Evolutionary conservation across 2,113 vertebrate species (phyloP).

Genomic region (Callithrix jacchus): DNA sequence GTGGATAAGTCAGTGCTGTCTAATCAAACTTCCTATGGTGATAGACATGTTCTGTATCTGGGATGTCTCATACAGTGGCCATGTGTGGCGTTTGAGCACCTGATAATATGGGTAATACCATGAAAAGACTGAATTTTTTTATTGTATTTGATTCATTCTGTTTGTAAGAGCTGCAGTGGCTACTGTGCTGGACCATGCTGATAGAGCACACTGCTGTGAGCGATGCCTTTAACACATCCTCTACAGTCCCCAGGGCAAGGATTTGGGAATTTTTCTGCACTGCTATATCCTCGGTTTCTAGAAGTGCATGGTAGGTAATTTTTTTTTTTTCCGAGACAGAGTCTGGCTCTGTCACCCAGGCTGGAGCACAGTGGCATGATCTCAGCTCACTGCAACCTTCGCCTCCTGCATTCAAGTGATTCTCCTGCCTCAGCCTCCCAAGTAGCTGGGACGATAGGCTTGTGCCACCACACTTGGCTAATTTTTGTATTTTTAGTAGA

Average conservation of each 20-base stretch:
- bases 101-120: background rate
- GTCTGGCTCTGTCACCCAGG: too few species aligned
- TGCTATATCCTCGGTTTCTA: background rate
- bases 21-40: background rate
- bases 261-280: background rate
- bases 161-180: background rate
- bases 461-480: too few species aligned
- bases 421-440: too few species aligned
- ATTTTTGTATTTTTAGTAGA: too few species aligned
- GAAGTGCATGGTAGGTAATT: background rate
- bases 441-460: too few species aligned
- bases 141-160: background rate
- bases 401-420: too few species aligned
- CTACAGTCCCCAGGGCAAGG: rapidly evolving
- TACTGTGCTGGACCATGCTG: rapidly evolving
- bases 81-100: rapidly evolving
- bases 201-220: background rate
- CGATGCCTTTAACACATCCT: rapidly evolving
- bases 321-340: too few species aligned
- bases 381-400: too few species aligned
- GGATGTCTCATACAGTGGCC: background rate
- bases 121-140: background rate
- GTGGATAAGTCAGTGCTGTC: background rate
- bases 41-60: background rate
- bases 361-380: too few species aligned